Percentiles rank a stretch among this genome's conserved stretches.
phyloP scores from a whole-genome alignment of 2,888 invertebrate genomes.

The Callinectes sapidus region DNA sequence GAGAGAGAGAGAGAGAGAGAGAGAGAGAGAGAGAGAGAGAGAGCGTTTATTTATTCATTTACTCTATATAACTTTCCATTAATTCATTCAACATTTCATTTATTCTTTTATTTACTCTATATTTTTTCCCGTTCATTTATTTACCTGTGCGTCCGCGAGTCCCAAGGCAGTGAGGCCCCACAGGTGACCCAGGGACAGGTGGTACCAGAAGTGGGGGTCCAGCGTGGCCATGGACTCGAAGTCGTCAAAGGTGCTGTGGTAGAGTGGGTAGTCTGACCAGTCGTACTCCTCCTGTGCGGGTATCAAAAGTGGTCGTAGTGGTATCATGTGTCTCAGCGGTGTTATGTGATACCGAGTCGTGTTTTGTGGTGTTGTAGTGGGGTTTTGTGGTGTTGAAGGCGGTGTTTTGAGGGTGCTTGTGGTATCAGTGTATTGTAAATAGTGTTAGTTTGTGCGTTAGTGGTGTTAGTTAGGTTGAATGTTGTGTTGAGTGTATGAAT shows the following conservation, averaged over 20 bases:
- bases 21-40: neutral
- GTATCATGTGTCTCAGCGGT: neutral
- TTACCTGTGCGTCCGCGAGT: conserved; percentile 69
- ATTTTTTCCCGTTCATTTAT: neutral
- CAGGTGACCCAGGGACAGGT: conserved; percentile 72
- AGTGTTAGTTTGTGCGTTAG: too few relatives aligned
- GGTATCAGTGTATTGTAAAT: neutral
- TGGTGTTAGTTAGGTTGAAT: too few relatives aligned
- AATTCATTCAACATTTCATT: too few relatives aligned
- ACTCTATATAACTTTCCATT: too few relatives aligned
- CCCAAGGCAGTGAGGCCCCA: conserved; percentile 70
- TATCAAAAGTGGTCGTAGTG: neutral
- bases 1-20: too few relatives aligned
- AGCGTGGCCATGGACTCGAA: conserved; percentile 75
- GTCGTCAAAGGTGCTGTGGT: conserved; percentile 76
- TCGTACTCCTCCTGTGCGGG: conserved; percentile 59
- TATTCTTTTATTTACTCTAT: too few relatives aligned
- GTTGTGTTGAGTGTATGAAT: neutral
- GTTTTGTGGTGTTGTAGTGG: neutral
- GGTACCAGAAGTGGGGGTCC: conserved; percentile 75
- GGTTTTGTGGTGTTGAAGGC: neutral
- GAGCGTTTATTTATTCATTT: too few relatives aligned
- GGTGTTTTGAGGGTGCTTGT: neutral
- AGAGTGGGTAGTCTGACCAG: conserved; percentile 75
- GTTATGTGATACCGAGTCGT: neutral